phyloP scores from a whole-genome alignment of 1,140 invertebrate species.

The Lutraria rhynchaena region DNA sequence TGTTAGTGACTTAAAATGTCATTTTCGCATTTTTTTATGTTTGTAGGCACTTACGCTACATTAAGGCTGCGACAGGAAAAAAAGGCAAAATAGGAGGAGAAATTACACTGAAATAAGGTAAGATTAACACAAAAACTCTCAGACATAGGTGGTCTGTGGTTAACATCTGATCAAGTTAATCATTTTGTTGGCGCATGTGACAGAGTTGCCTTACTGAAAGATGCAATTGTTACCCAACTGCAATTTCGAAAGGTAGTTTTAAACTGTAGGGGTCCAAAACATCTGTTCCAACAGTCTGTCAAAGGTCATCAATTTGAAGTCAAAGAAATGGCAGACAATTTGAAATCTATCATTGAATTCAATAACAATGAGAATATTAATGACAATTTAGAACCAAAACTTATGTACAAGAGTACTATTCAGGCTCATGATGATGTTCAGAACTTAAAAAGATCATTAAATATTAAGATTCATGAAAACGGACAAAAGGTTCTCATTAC shows the following conservation, averaged over 20 bases:
- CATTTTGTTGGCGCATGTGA: no score
- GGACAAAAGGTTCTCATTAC: background rate
- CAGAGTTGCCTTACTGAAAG: no score
- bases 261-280: background rate
- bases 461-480: background rate
- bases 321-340: background rate
- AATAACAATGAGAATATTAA: no score
- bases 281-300: constrained; percentile 1
- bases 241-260: constrained; percentile 5
- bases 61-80: no score
- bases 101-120: background rate
- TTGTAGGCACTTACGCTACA: no score
- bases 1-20: no score
- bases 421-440: constrained; percentile 5
- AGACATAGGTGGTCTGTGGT: no score
- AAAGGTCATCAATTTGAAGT: background rate
- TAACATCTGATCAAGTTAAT: no score
- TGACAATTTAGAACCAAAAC: constrained; percentile 7
- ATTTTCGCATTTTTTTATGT: no score
- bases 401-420: background rate
- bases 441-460: background rate
- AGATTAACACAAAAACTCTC: no score
- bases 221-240: background rate
- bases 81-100: no score
- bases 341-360: constrained; percentile 7